Evolutionary conservation across 2,888 invertebrate genomes (phyloP), one percentile per base, ranked within the genome.

Genomic region (Lutraria lutraria): DNA sequence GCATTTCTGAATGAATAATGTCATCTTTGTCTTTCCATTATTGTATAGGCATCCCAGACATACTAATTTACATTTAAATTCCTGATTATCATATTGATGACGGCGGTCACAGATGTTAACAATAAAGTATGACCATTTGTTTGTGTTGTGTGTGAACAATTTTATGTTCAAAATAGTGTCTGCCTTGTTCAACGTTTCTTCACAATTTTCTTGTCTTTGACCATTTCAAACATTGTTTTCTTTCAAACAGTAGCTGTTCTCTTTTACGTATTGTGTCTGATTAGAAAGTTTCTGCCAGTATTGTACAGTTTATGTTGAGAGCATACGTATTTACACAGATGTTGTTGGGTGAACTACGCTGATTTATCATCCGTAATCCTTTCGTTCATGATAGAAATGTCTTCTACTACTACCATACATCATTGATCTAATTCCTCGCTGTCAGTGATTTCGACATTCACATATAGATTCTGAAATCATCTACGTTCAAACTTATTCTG

Each of bases 11-110:
- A 25, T 68, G 4, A n/a, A 68, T 25, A 25, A 25, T 68, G 63
- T 25, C 25, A 25, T 68, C 25, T 25, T 25, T 68, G 13, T 25
- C 63, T 25, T 21, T 25, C 25, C 25, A 25, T n/a, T 68, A 68
- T 25, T n/a, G 13, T 25, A 25, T 13, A 25, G 6, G 0, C 25
- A 25, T 68, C 63, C 43, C 25, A 68, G 25, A 25, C 25, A 12
- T 68, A 25, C 63, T 16, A n/a, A 63, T 63, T 63, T 63, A 2
- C 19, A 19, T 63, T n/a, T n/a, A 25, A n/a, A 10, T n/a, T n/a
- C 25, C 63, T 68, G 25, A 68, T 68, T 68, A 68, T 68, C 63
- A 25, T 68, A 68, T 68, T 68, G 63, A 68, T 68, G n/a, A 25
- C 63, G 63, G 25, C 25, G n/a, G 63, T 68, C 63, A 68, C 63